These are phyloP conservation scores for Pseudolaguvia tuberculata DNA, from an alignment of 2,113 vertebrate genomes.

Conservation along the genomic window DNA sequence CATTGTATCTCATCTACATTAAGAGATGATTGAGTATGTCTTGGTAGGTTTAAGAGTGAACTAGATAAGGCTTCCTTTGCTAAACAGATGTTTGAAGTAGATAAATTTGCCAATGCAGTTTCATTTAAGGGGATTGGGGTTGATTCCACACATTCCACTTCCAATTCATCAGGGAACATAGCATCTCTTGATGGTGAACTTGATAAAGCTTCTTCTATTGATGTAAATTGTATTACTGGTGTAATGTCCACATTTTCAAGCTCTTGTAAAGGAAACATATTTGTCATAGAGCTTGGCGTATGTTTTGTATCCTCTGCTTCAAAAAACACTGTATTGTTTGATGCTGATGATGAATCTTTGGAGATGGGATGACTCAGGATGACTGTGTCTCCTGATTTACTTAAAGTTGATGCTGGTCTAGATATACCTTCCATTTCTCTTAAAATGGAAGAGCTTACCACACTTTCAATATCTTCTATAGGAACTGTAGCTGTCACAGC, in stretches of 20 bases:
- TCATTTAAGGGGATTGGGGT: background rate
- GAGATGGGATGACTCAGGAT: constrained; percentile 35
- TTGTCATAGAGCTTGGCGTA: background rate
- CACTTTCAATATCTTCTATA: background rate
- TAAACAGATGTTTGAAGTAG: background rate
- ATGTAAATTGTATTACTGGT: background rate
- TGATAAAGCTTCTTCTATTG: background rate
- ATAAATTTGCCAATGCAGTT: background rate
- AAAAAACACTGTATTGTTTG: background rate
- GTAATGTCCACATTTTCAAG: constrained; percentile 27
- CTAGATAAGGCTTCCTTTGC: background rate
- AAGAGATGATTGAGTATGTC: background rate
- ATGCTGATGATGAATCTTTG: background rate
- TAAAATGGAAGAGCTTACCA: background rate
- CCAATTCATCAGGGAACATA: constrained; percentile 18
- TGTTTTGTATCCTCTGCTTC: background rate
- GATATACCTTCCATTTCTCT: background rate
- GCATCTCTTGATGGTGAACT: background rate
- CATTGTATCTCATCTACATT: background rate
- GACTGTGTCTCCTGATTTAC: background rate
- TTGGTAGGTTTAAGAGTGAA: background rate
- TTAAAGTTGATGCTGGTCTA: background rate
- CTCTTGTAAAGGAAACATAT: background rate
- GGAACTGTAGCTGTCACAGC: background rate
- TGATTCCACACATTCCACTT: constrained; percentile 23